Conservation (phyloP, 2,113 vertebrate species). For the Ptilonorhynchus violaceus region DNA sequence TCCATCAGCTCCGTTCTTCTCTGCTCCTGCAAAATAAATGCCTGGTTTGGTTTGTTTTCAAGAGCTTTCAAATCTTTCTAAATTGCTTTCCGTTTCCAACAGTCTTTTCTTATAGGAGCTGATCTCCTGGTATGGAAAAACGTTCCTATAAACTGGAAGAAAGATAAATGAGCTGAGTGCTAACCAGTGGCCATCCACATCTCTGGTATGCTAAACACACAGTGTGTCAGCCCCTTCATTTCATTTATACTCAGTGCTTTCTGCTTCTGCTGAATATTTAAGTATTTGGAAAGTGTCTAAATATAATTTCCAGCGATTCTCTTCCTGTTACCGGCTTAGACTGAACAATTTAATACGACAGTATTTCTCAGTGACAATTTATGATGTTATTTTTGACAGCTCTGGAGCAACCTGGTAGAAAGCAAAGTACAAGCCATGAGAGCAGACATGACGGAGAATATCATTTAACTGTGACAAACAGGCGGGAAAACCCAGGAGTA, state of each 20-base stretch:
- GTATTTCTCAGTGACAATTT: background rate
- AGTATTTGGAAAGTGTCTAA: background rate
- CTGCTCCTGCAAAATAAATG: background rate
- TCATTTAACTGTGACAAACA: background rate
- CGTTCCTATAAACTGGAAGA: background rate
- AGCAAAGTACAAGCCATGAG: background rate
- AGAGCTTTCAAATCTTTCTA: background rate
- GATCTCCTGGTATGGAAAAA: background rate
- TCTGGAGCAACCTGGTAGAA: background rate
- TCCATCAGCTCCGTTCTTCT: background rate
- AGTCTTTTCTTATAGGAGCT: background rate
- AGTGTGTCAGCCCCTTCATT: background rate
- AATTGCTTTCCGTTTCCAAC: background rate
- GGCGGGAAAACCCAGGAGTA: background rate
- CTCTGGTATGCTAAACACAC: fast-evolving
- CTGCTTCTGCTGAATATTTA: background rate
- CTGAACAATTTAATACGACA: background rate
- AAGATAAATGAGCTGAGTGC: background rate
- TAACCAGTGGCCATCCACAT: background rate
- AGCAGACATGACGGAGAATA: background rate
- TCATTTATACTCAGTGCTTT: background rate
- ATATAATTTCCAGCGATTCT: background rate
- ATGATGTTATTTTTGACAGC: background rate
- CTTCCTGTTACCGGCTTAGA: background rate
- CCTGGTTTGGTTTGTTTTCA: background rate